Evolutionary conservation across 2,888 invertebrate species (phyloP), one percentile per base, ranked within the genome.

Genomic region (Spatulosminthurus flaviceps): DNA sequence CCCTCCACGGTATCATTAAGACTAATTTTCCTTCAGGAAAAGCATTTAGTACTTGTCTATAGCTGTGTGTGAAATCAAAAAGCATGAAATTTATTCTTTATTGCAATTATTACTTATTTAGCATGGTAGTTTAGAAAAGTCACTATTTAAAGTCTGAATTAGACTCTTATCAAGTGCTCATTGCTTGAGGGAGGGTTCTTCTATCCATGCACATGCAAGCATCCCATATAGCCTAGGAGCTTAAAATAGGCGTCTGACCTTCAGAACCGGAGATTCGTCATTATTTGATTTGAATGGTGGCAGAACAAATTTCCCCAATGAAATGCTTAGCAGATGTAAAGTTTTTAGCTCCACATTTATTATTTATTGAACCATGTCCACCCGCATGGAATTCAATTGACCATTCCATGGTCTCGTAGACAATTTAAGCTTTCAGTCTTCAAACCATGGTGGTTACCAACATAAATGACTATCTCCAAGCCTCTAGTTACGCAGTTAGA

Each of bases 221-320:
- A 64, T n/a, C 7, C 22, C 64, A 64, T 64, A 16, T 21, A 60
- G 19, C 4, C 22, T 51, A 51, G 51, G n/a, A 13, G 16, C 51
- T 51, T 16, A 22, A 71, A 41, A 71, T 34, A 42, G 71, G 41
- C 22, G 71, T 21, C 42, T 34, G 71, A 64, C 78, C 78, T 78
- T 78, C 78, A 78, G 61, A 42, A 71, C 72, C 71, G 78, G 78
- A 78, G 78, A 78, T 78, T 78, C 78, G 78, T 78, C 78, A 78
- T 78, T 78, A 78, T 71, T 72, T 78, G 72, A 78, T 78, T 78
- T 78, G 41, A 70, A 77, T 70, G 78, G 78, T 66, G 34, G 72
- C 34, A 64, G 78, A 78, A 72, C 72, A 66, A 71, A 78, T 71
- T 64, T 64, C 60, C 51, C 22, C 71, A 78, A 78, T 72, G 78